phyloP scores from a whole-genome alignment of 2,113 vertebrate species.

The Petaurus breviceps region DNA sequence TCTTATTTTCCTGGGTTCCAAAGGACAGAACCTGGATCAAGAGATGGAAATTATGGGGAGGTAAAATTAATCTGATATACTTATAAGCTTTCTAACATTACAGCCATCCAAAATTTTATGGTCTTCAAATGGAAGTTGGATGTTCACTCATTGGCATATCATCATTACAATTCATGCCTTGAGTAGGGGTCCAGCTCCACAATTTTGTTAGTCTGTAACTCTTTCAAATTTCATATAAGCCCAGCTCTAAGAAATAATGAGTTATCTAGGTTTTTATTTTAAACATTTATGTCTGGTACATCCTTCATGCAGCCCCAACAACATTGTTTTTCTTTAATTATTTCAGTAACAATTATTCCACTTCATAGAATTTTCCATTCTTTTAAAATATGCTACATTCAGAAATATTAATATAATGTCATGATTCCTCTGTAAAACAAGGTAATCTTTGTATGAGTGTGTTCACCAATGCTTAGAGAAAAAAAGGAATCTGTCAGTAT shows the following conservation, averaged over 20 bases:
- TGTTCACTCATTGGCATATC: neutral
- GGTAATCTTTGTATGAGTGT: neutral
- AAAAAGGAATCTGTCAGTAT: neutral
- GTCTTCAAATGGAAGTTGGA: neutral
- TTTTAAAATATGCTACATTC: neutral
- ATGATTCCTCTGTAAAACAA: neutral
- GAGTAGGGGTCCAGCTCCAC: neutral
- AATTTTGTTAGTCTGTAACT: neutral
- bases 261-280: neutral
- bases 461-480: neutral
- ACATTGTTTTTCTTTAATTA: neutral
- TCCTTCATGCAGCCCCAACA: neutral
- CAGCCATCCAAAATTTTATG: neutral
- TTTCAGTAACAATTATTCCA: neutral
- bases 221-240: neutral
- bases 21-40: neutral
- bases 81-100: neutral
- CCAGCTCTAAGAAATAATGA: neutral
- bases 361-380: neutral
- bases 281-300: neutral
- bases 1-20: neutral
- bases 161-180: neutral
- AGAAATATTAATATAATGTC: neutral
- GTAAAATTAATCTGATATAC: neutral
- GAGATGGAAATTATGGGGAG: neutral